Base-by-base conservation (phyloP, 2,888 invertebrate genomes). In the Yponomeuta plumbellus region DNA sequence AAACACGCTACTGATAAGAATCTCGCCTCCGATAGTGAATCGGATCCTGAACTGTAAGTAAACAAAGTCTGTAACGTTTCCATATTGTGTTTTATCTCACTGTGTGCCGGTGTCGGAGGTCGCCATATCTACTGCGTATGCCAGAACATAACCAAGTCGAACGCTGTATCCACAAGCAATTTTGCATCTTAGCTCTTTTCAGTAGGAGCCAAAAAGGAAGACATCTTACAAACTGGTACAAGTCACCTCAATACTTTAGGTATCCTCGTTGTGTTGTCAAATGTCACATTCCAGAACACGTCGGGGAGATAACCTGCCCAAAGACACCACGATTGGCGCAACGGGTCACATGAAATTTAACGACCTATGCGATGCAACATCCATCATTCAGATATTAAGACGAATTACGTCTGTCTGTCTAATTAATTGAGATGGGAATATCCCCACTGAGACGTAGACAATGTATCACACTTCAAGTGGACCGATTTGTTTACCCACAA, bases 241-340 rank as follows among this genome's bases (percentile, higher is more conserved):
- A 52, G 44, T 17, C 44, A 17, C 44, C 44, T 52, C 44, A 52
- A 52, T 17, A 52, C 44, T 44, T 44, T 52, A 52, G 44, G 40
- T 63, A 63, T 44, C 44, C 63, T 63, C 44, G 44, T 44, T 63
- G 17, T 63, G 20, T 39, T 63, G 63, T 63, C 63, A 63, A 40
- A 20, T n/a, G 63, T 20, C 63, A 44, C 63, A 63, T 63, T 63
- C 63, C 63, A 44, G 10, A 44, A 22, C 13, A 63, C 59, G 59
- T 59, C 23, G 21, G 22, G 21, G 13, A 59, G 44, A 52, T 52
- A 52, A 52, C 44, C 44, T 52, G 44, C 17, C 44, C 44, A 52
- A 13, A 52, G 44, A 17, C 44, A 52, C 44, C 44, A 13, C 44
- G 44, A 52, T 52, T 52, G 44, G 44, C 44, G 44, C 13, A 52